Conservation (phyloP, 2,113 vertebrate species). For the Eubucco bourcierii region DNA sequence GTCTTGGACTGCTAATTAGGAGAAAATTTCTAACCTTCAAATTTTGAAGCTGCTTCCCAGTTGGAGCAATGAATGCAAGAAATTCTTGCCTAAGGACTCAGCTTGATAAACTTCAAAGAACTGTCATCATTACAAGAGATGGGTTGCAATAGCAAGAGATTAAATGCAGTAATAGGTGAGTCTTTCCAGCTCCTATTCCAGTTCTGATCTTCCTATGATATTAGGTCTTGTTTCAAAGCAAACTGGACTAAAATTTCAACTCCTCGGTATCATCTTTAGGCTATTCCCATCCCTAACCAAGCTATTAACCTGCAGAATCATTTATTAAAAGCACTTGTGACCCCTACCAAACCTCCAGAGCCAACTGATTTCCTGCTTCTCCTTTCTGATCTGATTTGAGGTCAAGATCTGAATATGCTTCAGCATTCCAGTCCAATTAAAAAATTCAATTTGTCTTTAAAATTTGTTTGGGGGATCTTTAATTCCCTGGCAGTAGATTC, state of each 20-base stretch:
- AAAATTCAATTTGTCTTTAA: constrained; percentile 56
- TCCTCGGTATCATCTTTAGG: neutral
- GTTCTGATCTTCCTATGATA: neutral
- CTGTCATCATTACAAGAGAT: neutral
- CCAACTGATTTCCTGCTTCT: constrained; percentile 23
- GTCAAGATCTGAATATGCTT: constrained; percentile 43
- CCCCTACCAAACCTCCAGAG: constrained; percentile 14
- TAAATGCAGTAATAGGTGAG: neutral
- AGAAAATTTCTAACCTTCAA: neutral
- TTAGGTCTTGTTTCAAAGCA: neutral
- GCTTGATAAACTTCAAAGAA: neutral
- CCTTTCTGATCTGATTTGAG: constrained; percentile 39
- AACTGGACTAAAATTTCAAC: neutral
- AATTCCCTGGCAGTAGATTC: neutral
- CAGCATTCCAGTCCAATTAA: constrained; percentile 54
- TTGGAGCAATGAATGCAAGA: neutral
- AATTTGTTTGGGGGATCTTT: constrained; percentile 52
- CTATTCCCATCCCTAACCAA: constrained; percentile 34
- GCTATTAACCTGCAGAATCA: constrained; percentile 21
- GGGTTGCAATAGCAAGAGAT: neutral
- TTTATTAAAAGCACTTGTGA: constrained; percentile 40
- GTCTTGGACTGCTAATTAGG: neutral
- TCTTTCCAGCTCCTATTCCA: neutral
- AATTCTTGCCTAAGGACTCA: neutral
- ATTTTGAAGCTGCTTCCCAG: neutral